A percentile compares a stretch with the other conserved stretches of the same genome.
phyloP scores from a whole-genome alignment of 2,888 invertebrate species.

The Nomada lathburiana region DNA sequence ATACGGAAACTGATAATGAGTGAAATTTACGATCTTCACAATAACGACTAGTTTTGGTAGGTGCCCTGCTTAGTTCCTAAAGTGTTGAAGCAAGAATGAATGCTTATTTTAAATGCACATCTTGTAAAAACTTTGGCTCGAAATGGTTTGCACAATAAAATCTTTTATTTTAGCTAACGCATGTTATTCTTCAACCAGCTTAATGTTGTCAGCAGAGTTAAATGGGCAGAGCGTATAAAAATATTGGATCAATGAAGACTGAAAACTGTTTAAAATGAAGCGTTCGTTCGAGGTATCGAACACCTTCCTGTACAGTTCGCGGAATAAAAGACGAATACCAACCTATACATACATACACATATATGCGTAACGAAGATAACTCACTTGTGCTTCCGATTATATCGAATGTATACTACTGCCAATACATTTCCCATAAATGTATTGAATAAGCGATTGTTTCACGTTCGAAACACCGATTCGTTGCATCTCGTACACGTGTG shows the following conservation, averaged over 20 bases:
- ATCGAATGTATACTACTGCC: neutral
- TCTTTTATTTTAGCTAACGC: neutral
- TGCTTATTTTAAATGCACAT: neutral
- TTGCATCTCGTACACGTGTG: neutral
- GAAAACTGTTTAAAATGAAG: neutral
- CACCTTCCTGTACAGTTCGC: neutral
- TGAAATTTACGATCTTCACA: neutral
- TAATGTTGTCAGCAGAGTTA: no score
- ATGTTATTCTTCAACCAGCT: no score
- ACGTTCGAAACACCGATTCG: constrained; percentile 2
- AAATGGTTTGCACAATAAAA: neutral
- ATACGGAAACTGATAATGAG: neutral
- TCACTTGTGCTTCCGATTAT: constrained; percentile 1
- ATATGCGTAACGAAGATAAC: neutral
- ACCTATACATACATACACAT: neutral
- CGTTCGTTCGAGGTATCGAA: neutral
- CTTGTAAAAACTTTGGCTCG: neutral
- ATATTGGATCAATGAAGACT: neutral
- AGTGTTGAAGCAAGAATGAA: no score
- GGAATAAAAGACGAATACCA: constrained; percentile 3
- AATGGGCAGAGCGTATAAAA: neutral
- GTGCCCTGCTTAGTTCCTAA: no score
- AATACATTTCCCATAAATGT: constrained; percentile 6
- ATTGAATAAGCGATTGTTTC: neutral
- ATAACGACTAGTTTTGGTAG: no score